Evolutionary conservation across 2,888 invertebrate species (phyloP).

Genomic region (Chorisops tibialis): DNA sequence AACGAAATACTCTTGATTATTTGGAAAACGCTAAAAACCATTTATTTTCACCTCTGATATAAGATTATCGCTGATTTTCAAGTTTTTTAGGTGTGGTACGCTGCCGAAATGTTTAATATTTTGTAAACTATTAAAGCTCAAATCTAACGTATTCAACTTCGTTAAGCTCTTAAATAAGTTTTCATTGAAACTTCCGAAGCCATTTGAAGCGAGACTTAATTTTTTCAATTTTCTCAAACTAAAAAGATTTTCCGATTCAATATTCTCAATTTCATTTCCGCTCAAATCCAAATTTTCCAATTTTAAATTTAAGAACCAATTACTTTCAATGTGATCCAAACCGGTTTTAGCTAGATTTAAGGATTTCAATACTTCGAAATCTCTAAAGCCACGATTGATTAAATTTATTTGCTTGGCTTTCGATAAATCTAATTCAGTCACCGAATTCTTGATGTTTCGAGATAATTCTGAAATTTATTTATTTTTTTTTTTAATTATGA

Average conservation of each 20-base stretch:
- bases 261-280: constrained; percentile 39
- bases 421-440: constrained; percentile 41
- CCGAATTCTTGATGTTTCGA: neutral
- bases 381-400: constrained; percentile 39
- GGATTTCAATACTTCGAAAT: constrained; percentile 36
- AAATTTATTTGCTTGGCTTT: constrained; percentile 38
- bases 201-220: constrained; percentile 45
- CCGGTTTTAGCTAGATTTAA: constrained; percentile 43
- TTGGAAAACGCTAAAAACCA: neutral
- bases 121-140: constrained; percentile 42
- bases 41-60: constrained; percentile 29
- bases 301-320: constrained; percentile 37
- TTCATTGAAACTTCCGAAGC: constrained; percentile 35
- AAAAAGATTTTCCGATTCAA: constrained; percentile 37
- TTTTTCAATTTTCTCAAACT: constrained; percentile 38
- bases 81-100: constrained; percentile 36
- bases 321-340: constrained; percentile 36
- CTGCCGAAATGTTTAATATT: constrained; percentile 37
- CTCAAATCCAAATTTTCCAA: constrained; percentile 44
- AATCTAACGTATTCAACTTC: constrained; percentile 39
- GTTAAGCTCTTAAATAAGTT: constrained; percentile 37
- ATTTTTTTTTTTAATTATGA: neutral
- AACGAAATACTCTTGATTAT: too few relatives aligned
- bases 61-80: constrained; percentile 42
- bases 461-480: neutral